Conservation (phyloP, 2,113 vertebrate species). For the Ariopsis seemanni region DNA sequence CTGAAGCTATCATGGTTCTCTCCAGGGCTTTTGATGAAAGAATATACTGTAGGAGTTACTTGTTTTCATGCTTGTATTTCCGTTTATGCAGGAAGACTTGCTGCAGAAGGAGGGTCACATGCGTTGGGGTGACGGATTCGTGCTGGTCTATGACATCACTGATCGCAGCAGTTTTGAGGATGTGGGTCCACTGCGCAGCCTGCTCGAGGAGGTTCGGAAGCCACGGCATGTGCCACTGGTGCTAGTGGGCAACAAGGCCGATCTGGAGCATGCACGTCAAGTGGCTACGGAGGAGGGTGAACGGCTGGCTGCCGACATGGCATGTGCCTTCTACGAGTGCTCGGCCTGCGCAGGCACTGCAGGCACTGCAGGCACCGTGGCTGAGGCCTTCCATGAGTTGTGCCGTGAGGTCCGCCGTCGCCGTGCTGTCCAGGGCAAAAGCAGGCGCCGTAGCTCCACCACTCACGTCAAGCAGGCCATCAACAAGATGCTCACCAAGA, state of each 20-base stretch:
- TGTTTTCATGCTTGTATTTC: neutral
- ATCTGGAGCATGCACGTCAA: slow-evolving; percentile 91
- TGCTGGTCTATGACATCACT: slow-evolving; percentile 95
- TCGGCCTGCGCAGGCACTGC: slow-evolving; percentile 90
- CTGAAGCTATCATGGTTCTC: neutral
- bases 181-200: slow-evolving; percentile 83
- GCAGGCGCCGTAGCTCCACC: slow-evolving; percentile 91
- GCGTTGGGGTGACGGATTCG: slow-evolving; percentile 94
- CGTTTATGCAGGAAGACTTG: slow-evolving; percentile 81
- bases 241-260: slow-evolving; percentile 95
- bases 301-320: slow-evolving; percentile 90
- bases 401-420: slow-evolving; percentile 90
- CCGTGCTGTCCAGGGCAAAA: slow-evolving; percentile 91
- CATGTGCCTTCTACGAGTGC: slow-evolving; percentile 95
- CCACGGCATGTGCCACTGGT: slow-evolving; percentile 92
- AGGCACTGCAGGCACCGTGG: slow-evolving; percentile 68
- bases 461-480: slow-evolving; percentile 98
- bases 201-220: slow-evolving; percentile 92
- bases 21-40: neutral
- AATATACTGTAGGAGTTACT: neutral
- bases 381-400: slow-evolving; percentile 92
- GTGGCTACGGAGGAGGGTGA: slow-evolving; percentile 94
- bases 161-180: slow-evolving; percentile 96
- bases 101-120: slow-evolving; percentile 92
- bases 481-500: slow-evolving; percentile 99